These are phyloP conservation scores for Limanda limanda DNA, from an alignment of 2,113 vertebrate genomes.

Conservation along the genomic window DNA sequence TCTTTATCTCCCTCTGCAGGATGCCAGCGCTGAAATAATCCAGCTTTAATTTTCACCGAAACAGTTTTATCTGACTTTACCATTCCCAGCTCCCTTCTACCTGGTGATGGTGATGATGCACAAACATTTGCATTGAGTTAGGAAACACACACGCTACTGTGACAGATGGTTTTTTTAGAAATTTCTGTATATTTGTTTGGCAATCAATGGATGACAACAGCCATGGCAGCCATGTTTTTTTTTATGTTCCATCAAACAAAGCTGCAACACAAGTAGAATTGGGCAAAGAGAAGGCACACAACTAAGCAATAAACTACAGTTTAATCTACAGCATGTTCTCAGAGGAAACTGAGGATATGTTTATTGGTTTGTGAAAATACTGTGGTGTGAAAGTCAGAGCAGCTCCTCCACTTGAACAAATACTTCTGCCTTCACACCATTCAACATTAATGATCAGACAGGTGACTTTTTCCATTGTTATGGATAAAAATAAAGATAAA, in stretches of 20 bases:
- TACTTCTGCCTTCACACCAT: not conserved
- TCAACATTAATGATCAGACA: not conserved
- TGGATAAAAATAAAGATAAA: not conserved
- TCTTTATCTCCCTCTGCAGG: slow-evolving; percentile 72
- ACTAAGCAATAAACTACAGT: slow-evolving; percentile 25
- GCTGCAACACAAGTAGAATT: slow-evolving; percentile 47
- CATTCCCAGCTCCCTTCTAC: slow-evolving; percentile 10
- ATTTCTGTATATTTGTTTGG: slow-evolving; percentile 51
- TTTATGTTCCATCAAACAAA: slow-evolving; percentile 40
- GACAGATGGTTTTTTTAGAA: not conserved
- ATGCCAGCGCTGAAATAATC: slow-evolving; percentile 11
- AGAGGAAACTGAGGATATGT: slow-evolving; percentile 1
- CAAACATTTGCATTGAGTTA: not conserved
- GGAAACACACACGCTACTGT: slow-evolving; percentile 1
- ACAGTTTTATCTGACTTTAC: slow-evolving; percentile 8
- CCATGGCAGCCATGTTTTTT: slow-evolving; percentile 23
- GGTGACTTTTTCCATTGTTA: slow-evolving; percentile 6
- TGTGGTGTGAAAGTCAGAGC: not conserved
- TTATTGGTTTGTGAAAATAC: not conserved
- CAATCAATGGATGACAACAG: slow-evolving; percentile 58
- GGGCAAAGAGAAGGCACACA: slow-evolving; percentile 62
- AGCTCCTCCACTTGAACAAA: not conserved
- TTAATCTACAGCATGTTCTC: not conserved
- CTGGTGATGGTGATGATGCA: not conserved
- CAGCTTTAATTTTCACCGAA: slow-evolving; percentile 10